phyloP scores from a whole-genome alignment of 1,140 invertebrate genomes.

The Tigriopus japonicus region DNA sequence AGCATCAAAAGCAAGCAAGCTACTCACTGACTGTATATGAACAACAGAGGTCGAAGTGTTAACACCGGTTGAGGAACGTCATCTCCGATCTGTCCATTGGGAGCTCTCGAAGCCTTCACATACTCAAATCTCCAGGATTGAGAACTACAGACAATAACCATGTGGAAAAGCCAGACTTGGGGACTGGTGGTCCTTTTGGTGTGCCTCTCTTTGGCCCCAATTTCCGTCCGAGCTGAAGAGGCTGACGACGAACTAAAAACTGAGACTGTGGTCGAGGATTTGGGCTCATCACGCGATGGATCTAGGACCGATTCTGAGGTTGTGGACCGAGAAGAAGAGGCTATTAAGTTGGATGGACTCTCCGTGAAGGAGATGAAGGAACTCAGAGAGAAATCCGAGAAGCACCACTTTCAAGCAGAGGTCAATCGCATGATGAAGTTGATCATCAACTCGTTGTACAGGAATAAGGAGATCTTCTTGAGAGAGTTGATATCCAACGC shows the following conservation, averaged over 20 bases:
- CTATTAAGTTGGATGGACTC: slow-evolving; percentile 85
- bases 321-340: slow-evolving; percentile 75
- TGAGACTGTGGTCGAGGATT: slow-evolving; percentile 4
- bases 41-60: too few relatives aligned
- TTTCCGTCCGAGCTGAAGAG: background rate
- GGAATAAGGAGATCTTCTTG: slow-evolving; percentile 97
- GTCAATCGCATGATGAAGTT: slow-evolving; percentile 99
- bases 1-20: too few relatives aligned
- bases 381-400: slow-evolving; percentile 72
- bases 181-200: background rate
- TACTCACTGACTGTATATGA: too few relatives aligned
- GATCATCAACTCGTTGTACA: slow-evolving; percentile 94
- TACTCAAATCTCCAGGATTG: background rate
- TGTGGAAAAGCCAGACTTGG: background rate
- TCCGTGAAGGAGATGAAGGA: slow-evolving; percentile 86
- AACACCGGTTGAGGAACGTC: too few relatives aligned
- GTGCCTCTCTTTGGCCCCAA: background rate
- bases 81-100: too few relatives aligned
- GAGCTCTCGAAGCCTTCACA: too few relatives aligned
- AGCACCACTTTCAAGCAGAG: slow-evolving; percentile 84
- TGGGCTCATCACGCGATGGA: slow-evolving; percentile 7
- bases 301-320: slow-evolving; percentile 43
- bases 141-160: background rate
- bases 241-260: slow-evolving; percentile 1
- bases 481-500: slow-evolving; percentile 94